Base-by-base conservation (phyloP, 2,888 invertebrate species). In the Chouioia cunea region DNA sequence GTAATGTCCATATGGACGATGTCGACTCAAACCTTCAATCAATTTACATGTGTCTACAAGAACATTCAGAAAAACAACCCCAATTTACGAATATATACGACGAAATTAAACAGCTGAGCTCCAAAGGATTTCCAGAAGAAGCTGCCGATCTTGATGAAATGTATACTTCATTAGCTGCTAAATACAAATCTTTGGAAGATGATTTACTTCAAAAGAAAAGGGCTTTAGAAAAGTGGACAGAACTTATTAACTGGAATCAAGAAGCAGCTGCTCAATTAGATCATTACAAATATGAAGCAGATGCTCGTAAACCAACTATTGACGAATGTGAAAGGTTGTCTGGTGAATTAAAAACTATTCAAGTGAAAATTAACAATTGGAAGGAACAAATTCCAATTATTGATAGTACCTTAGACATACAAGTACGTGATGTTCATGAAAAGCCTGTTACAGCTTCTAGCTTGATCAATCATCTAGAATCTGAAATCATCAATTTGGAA, bases 11-110 rank as follows among this genome's bases (percentile, higher is more conserved):
- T 76, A 90, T 93, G 0, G 94, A 95, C 79, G 92, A 93, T 82
- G 92, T 97, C 0, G 94, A 95, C 78, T 89, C 91, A 0, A 90
- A 91, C 46, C 85, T 96, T 14, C 93, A 95, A 80, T 90, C 92
- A 0, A 90, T 95, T 76, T 94, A 96, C 82, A 91, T 91, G 0
- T 87, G 96, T 23, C 87, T 94, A 65, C 93, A 94, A 84, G 97
- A 97, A 80, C 94, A 95, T 82, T 91, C 93, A 1, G 94, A 95
- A 54, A 93, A 95, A 79, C 93, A 93, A 78, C 91, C 93, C 0
- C 89, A 89, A 54, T 94, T 96, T 76, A 89, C 91, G 74, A 89
- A 90, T 2, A 93, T 97, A 76, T 93, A 94, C 77, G 91, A 92
- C 76, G 94, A 96, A 87, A 91, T 97, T 0, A 95, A 95, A 79